Evolutionary conservation across 2,113 vertebrate species (phyloP), one percentile per base, ranked within the genome.

Genomic region (Tragulus kanchil): DNA sequence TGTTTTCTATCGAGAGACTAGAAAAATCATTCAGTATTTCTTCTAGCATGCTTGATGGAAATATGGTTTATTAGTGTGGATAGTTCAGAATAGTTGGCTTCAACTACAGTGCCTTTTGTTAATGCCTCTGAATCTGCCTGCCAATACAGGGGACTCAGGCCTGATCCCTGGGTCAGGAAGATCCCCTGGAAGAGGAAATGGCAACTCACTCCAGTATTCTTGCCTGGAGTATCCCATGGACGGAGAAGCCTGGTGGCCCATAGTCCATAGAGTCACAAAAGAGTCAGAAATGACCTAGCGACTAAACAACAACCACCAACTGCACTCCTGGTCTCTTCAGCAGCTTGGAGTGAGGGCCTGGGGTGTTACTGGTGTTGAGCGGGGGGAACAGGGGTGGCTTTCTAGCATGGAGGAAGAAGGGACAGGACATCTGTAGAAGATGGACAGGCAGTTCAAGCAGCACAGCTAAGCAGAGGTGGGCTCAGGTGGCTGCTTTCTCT

Each of bases 401-500:
- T 31, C 13, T 6, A 21, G 19, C 25, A 69, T 8, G 69, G 26
- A 71, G 54, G 25, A 62, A 45, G 45, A 26, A 62, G 19, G 25
- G 2, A 19, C n/a, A 23, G 1, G 10, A 26, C 54, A 7, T 13
- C 6, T 1, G 3, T 6, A 36, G 50, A 59, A 28, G 82, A 36
- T 0, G 12, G 42, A 62, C 9, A 15, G 31, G 9, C 1, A 1
- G 1, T 50, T 36, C 36, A 2, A 13, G 25, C 67, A 58, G 21
- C 1, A 0, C 8, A 0, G 12, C 58, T 0, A 0, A 75, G 36
- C 4, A 14, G 8, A 13, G 17, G 8, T 23, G 52, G 6, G 26
- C 36, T 6, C 16, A 28, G 81, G 14, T 1, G 15, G 31, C 67
- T 42, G 11, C 59, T 67, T 78, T 50, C 42, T 61, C 26, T 9